A percentile compares a stretch with the other conserved stretches of the same genome.
Conservation (phyloP, 2,888 invertebrate genomes). For the Orthonychiurus folsomi region DNA sequence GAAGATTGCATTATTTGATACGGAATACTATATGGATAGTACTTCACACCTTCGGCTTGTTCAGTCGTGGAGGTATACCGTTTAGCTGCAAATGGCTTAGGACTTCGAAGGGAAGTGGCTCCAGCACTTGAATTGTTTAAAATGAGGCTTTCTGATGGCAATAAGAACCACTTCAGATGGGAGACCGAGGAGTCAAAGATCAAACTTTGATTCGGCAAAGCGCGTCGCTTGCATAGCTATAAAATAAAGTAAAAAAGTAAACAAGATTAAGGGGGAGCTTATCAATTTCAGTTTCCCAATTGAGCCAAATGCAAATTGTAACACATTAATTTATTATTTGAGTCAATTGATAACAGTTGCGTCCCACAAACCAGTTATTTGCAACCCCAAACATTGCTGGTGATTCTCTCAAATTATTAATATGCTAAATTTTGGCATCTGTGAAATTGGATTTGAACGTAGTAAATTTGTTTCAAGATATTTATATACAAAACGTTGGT, state of each 20-base stretch:
- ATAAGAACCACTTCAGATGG: conserved; percentile 74
- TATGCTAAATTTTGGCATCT: too few species aligned
- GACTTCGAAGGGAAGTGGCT: not conserved
- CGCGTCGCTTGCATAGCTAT: conserved; percentile 60
- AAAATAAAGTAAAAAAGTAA: conserved; percentile 17
- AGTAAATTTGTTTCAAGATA: too few species aligned
- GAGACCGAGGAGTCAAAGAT: conserved; percentile 61
- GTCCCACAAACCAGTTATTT: too few species aligned
- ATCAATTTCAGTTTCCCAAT: too few species aligned
- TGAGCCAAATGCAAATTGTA: too few species aligned
- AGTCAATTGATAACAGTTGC: too few species aligned
- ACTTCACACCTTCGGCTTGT: conserved; percentile 4
- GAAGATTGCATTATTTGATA: conserved; percentile 30
- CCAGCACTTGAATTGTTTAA: conserved; percentile 46
- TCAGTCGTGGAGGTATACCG: not conserved
- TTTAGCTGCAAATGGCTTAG: conserved; percentile 15
- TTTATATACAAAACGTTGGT: too few species aligned
- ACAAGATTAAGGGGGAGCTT: too few species aligned
- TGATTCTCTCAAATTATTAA: too few species aligned
- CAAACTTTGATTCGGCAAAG: conserved; percentile 63
- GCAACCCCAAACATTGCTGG: too few species aligned
- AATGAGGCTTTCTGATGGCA: conserved; percentile 77
- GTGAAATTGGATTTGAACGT: too few species aligned
- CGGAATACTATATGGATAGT: conserved; percentile 26
- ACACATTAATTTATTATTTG: too few species aligned